A percentile compares a stretch with the other conserved stretches of the same genome.
These are phyloP conservation scores for Pedetes capensis DNA, from an alignment of 2,113 vertebrate genomes.

Conservation along the genomic window DNA sequence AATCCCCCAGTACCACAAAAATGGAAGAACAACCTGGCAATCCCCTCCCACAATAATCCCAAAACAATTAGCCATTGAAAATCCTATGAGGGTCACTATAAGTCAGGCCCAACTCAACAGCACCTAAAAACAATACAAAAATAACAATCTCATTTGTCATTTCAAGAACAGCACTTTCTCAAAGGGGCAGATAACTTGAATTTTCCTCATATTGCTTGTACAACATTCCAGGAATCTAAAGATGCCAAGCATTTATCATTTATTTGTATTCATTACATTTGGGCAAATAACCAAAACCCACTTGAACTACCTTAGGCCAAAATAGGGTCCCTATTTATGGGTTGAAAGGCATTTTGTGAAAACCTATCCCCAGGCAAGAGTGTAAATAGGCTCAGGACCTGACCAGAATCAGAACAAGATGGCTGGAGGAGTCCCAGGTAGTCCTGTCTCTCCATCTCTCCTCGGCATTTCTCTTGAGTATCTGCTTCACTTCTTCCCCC, in stretches of 20 bases:
- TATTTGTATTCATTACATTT: neutral
- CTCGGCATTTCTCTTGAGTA: neutral
- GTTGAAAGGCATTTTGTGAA: neutral
- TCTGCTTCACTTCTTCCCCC: neutral
- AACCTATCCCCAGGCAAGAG: neutral
- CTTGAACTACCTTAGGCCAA: neutral
- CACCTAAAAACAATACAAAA: too few relatives aligned
- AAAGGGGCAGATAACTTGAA: neutral
- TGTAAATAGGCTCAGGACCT: neutral
- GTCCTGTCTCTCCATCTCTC: neutral
- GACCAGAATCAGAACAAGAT: neutral
- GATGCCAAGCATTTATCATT: neutral
- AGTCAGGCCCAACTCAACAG: too few relatives aligned
- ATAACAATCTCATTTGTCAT: neutral
- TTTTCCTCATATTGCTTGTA: neutral
- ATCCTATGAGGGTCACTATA: too few relatives aligned
- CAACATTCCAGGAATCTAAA: neutral
- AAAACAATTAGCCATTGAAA: too few relatives aligned
- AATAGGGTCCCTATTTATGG: neutral
- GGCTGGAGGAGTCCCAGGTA: neutral
- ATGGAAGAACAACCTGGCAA: too few relatives aligned
- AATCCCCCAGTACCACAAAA: too few relatives aligned
- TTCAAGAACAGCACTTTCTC: neutral
- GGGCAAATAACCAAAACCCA: neutral
- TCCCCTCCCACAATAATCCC: too few relatives aligned